Evolutionary conservation across 2,888 invertebrate genomes (phyloP), one percentile per base, ranked within the genome.

Genomic region (Galeopsomyia nigrocyanea): DNA sequence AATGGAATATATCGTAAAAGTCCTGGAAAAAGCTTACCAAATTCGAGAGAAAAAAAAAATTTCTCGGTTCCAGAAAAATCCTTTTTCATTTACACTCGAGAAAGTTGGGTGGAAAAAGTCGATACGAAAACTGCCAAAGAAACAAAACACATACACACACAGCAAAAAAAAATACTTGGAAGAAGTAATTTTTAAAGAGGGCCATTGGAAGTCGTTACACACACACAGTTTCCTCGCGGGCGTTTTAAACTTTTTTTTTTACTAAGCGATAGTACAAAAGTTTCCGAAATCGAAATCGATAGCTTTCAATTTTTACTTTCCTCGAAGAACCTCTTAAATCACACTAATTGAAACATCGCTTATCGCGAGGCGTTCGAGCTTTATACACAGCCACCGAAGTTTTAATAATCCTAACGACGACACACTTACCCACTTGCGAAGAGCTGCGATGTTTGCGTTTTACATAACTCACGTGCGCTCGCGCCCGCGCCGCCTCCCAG

Each of bases 321-420:
- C 26, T 13, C 2, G 13, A 39, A 39, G 39, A 39, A 39, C 1
- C 39, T 22, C n/a, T 53, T 46, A 72, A 67, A 68, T 67, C 62
- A 53, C n/a, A 16, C 46, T 65, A 64, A 65, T 65, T 49, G 51
- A 65, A 68, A 49, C 46, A 51, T 31, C 22, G 14, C n/a, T 19
- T 60, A 51, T 51, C 5, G 3, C 46, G 9, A 56, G 47, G n/a
- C 21, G 14, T 9, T 17, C 17, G 26, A 51, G 50, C 66, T 51
- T n/a, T 51, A n/a, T n/a, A n/a, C n/a, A n/a, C n/a, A n/a, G n/a
- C n/a, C n/a, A n/a, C n/a, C 51, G 1, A 60, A 67, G 56, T 62
- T 55, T 39, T 39, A 39, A 39, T 39, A 39, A 39, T 39, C 39
- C 39, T 39, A 7, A 39, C 7, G 39, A 39, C 39, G 17, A 0